These are phyloP conservation scores for Hymenochirus boettgeri DNA, from an alignment of 2,113 vertebrate genomes.

Conservation along the genomic window DNA sequence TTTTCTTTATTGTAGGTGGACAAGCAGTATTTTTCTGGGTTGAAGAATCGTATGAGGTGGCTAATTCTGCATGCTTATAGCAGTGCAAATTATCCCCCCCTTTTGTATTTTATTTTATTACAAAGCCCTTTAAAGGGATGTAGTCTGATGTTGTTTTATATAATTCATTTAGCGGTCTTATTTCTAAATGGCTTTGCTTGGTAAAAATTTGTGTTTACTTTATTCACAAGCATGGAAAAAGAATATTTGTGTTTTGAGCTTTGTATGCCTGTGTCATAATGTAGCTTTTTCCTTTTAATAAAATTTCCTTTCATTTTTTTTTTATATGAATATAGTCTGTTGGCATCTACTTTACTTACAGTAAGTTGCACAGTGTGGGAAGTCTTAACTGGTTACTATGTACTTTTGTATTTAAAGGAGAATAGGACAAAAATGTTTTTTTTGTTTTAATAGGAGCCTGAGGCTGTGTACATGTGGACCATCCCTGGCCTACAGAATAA, in stretches of 20 bases:
- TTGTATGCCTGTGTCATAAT: constrained; percentile 74
- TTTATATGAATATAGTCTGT: not conserved
- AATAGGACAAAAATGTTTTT: too few relatives aligned
- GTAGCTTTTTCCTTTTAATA: constrained; percentile 53
- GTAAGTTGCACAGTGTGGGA: too few relatives aligned
- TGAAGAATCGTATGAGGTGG: constrained; percentile 76
- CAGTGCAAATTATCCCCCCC: constrained; percentile 64
- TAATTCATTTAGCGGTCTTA: constrained; percentile 67
- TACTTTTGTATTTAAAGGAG: too few relatives aligned
- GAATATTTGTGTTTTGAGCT: constrained; percentile 71
- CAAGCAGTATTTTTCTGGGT: constrained; percentile 74
- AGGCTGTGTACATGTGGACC: too few relatives aligned
- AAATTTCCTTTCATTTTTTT: constrained; percentile 21
- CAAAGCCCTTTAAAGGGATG: constrained; percentile 66
- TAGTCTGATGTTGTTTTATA: constrained; percentile 69
- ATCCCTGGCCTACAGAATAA: too few relatives aligned
- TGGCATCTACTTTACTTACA: too few relatives aligned
- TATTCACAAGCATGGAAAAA: constrained; percentile 64
- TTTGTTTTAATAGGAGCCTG: too few relatives aligned
- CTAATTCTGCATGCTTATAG: constrained; percentile 70
- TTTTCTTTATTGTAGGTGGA: constrained; percentile 78
- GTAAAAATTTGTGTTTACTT: constrained; percentile 67
- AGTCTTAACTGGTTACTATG: too few relatives aligned
- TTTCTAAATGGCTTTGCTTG: constrained; percentile 74
- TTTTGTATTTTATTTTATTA: constrained; percentile 58